phyloP scores from a whole-genome alignment of 2,797 vertebrate species.

The Echiichthys vipera region DNA sequence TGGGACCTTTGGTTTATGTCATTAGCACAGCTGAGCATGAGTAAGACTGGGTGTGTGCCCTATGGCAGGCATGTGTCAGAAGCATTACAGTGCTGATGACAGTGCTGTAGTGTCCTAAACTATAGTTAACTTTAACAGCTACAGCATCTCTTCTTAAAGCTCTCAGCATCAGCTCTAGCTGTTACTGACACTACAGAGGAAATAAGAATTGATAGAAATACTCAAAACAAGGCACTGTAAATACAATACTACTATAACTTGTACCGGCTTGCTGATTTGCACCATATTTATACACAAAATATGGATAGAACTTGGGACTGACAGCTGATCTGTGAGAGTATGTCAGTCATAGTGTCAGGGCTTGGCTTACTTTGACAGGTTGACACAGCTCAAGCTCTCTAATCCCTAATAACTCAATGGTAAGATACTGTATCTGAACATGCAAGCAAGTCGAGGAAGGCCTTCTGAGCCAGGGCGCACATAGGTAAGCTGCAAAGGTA shows the following conservation, averaged over 20 bases:
- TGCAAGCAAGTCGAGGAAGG: not conserved
- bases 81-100: conserved; percentile 35
- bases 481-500: not conserved
- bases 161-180: conserved; percentile 6
- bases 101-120: conserved; percentile 24
- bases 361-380: not conserved
- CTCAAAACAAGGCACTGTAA: not conserved
- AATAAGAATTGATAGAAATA: not conserved
- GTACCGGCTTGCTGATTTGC: not conserved
- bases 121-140: conserved; percentile 38
- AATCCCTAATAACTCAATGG: conserved; percentile 7
- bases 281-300: not conserved
- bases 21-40: conserved; percentile 29
- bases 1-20: conserved; percentile 23
- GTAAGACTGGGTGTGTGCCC: conserved; percentile 42
- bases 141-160: conserved; percentile 3
- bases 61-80: conserved; percentile 34
- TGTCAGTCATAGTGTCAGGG: conserved; percentile 14
- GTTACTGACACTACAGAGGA: conserved; percentile 23
- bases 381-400: conserved; percentile 12
- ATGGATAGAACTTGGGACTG: conserved; percentile 5
- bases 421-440: not conserved
- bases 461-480: not conserved
- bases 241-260: not conserved
- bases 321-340: conserved; percentile 26